Conservation (phyloP, 1,140 invertebrate genomes). For the Zeugodacus cucurbitae region DNA sequence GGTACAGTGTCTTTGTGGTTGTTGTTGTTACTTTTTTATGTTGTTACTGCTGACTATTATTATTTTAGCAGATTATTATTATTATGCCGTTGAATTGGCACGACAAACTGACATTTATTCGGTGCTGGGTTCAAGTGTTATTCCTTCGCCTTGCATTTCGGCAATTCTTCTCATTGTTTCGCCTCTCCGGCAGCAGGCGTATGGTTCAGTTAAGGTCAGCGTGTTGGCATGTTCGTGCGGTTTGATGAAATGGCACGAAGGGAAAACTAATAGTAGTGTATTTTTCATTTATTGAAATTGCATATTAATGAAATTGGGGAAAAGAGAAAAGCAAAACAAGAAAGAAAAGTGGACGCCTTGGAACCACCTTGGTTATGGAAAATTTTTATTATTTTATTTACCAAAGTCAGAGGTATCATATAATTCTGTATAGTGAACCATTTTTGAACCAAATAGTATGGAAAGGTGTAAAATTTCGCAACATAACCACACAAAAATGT, state of each 20-base stretch:
- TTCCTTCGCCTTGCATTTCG: not conserved
- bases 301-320: not conserved
- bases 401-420: too few species aligned
- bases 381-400: too few species aligned
- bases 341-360: not conserved
- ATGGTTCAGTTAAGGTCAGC: not conserved
- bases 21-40: not conserved
- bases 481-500: too few species aligned
- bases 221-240: not conserved
- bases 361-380: not conserved
- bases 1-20: not conserved
- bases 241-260: not conserved
- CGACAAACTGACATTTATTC: conserved; percentile 6
- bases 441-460: too few species aligned
- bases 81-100: conserved; percentile 19
- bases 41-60: not conserved
- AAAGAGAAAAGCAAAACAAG: too few species aligned
- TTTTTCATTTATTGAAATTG: not conserved
- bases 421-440: too few species aligned
- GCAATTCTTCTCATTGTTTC: not conserved
- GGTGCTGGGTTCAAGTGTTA: not conserved
- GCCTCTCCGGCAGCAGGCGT: not conserved
- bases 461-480: too few species aligned
- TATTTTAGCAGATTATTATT: conserved; percentile 24
- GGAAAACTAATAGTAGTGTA: not conserved